Percentiles rank a stretch among this genome's conserved stretches.
These are phyloP conservation scores for Desoria tigrina DNA, from an alignment of 2,888 invertebrate genomes.

Conservation along the genomic window DNA sequence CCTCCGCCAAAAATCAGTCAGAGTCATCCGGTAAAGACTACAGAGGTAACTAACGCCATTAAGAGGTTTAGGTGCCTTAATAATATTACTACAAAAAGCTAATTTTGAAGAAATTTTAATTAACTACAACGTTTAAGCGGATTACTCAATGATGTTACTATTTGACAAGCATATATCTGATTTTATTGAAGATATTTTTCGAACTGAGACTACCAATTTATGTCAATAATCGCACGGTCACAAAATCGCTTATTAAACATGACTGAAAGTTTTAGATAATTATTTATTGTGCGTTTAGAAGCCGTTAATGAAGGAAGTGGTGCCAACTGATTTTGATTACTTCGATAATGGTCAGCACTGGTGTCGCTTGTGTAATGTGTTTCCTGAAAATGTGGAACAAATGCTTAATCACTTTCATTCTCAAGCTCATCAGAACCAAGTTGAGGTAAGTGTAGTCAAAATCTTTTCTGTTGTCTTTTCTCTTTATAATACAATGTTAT, in stretches of 20 bases:
- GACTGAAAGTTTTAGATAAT: too few species aligned
- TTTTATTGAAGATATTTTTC: slow-evolving; percentile 17
- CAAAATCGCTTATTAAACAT: too few species aligned
- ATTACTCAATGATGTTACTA: slow-evolving; percentile 33
- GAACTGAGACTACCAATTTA: neutral
- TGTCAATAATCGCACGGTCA: too few species aligned
- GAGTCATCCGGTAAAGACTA: neutral
- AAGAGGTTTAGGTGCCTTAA: neutral
- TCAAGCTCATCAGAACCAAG: slow-evolving; percentile 70
- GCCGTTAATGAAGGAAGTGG: neutral
- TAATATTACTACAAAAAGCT: too few species aligned
- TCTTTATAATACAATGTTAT: neutral
- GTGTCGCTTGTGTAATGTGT: slow-evolving; percentile 83
- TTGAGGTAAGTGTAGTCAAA: slow-evolving; percentile 55
- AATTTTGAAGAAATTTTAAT: too few species aligned
- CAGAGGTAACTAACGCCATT: slow-evolving; percentile 3
- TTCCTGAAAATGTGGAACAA: slow-evolving; percentile 83
- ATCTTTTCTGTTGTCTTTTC: slow-evolving; percentile 4
- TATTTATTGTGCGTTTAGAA: too few species aligned
- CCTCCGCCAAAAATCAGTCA: slow-evolving; percentile 39
- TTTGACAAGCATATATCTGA: slow-evolving; percentile 41
- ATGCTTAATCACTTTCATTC: slow-evolving; percentile 81
- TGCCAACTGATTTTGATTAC: slow-evolving; percentile 47
- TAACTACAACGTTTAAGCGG: too few species aligned
- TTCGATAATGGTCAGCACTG: slow-evolving; percentile 89